Evolutionary conservation across 2,113 vertebrate genomes (phyloP), one percentile per base, ranked within the genome.

Genomic region (Pelvicachromis taeniatus): DNA sequence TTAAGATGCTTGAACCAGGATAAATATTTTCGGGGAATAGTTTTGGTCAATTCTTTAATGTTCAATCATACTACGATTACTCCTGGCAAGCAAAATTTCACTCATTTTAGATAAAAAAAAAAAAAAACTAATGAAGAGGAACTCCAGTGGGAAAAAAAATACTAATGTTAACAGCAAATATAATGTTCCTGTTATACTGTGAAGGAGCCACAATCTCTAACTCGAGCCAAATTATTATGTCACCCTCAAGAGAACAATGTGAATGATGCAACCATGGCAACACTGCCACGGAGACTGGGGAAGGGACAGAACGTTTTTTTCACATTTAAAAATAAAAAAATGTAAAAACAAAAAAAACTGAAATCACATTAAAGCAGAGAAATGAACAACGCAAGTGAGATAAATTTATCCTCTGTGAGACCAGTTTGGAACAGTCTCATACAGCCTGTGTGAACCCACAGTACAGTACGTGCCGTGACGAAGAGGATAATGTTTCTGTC

Each of bases 401-500:
- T 90, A 52, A 82, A 91, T 90, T 55, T 65, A 87, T 90, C 83
- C 77, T 77, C 17, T 26, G 45, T 61, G 59, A 82, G 78, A 82
- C 33, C 70, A 81, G 81, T 87, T 87, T 92, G 78, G 81, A 94
- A 81, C 61, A 50, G 56, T 65, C 83, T 87, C 48, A 87, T 68
- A 80, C 73, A 89, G 91, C 81, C 33, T 53, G 81, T 70, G 83
- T 83, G 87, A 90, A 89, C 80, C 85, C 61, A 68, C 86, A 84
- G 83, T 78, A 89, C 85, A 89, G 68, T 84, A 79, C 17, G 81
- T 84, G 81, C 86, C 10, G 61, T 88, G 87, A 91, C 87, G 6
- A 89, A 91, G 79, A 92, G 85, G 90, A 91, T 92, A 78, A 91
- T 21, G 68, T 86, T 90, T 87, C 73, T 82, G 54, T 89, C 83